Base-by-base conservation (phyloP, 2,797 vertebrate species). In the Sphaeramia orbicularis region DNA sequence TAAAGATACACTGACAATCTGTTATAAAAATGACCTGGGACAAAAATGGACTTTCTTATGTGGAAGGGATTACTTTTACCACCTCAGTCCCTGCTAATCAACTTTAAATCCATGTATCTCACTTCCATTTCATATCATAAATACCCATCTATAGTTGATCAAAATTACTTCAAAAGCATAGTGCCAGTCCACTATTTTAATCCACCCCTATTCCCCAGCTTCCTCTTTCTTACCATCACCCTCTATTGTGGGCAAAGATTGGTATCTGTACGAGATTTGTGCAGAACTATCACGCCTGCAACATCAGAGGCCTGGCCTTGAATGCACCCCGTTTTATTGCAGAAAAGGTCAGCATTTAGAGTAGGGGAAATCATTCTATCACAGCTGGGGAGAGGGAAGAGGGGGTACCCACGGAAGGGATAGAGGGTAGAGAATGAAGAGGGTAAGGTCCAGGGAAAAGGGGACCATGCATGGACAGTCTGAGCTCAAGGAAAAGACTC, bases 291-390 rank as follows among this genome's bases (percentile, higher is more conserved):
- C 79, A 78, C 42, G 54, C 73, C 57, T 63, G 64, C 67, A 58
- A 80, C 89, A 89, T 92, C 92, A 90, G 81, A 93, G 73, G 74
- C 60, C 44, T 38, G 74, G 54, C 55, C 87, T 75, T 80, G 84
- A 89, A 91, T 86, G 83, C 76, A 74, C 84, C 78, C 76, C 74
- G 71, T 82, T 87, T 86, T 80, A 80, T 76, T 84, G 86, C 79
- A 71, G 87, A 85, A 90, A 94, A 94, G 93, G 93, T 94, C 93
- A 93, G 80, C 77, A 70, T 92, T 84, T 74, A 82, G 82, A 85
- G 80, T 48, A 73, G 74, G 79, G 56, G 65, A 71, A 80, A 89
- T 92, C 87, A 86, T 88, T 83, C 84, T 61, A 41, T 83, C 86
- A 35, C 93, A 92, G 90, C 88, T 89, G 86, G 90, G 74, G 65